Evolutionary conservation across 2,888 invertebrate genomes (phyloP).

Genomic region (Andrena minutula): DNA sequence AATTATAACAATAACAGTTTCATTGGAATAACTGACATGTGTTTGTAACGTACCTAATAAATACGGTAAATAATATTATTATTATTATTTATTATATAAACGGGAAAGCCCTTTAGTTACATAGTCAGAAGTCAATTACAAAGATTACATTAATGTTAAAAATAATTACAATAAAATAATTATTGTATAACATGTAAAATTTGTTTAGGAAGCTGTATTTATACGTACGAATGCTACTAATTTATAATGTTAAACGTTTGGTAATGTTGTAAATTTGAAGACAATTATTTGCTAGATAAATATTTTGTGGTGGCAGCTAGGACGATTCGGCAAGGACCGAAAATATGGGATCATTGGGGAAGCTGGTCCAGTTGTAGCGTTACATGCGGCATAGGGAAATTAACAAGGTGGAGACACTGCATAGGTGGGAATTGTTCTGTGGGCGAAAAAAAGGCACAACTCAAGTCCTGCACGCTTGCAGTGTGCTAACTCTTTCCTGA

Average conservation of each 20-base stretch:
- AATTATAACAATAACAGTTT: not conserved
- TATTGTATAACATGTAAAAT: not conserved
- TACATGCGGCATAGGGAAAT: conserved; percentile 85
- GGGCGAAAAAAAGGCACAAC: conserved; percentile 86
- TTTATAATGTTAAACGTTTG: not conserved
- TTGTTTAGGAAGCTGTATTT: conserved; percentile 3
- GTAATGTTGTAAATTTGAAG: not conserved
- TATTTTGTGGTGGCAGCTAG: conserved; percentile 38
- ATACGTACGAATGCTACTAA: not conserved
- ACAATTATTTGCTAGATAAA: not conserved
- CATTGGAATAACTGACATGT: not conserved
- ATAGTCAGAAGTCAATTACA: too few species aligned
- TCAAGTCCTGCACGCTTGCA: conserved; percentile 85
- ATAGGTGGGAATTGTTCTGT: conserved; percentile 84
- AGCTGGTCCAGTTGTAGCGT: conserved; percentile 86
- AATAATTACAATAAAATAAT: too few species aligned
- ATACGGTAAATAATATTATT: not conserved
- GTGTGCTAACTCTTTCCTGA: conserved; percentile 78
- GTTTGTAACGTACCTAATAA: not conserved
- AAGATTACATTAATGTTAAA: too few species aligned
- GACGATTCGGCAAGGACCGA: conserved; percentile 71
- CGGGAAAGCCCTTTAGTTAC: too few species aligned
- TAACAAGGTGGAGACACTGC: conserved; percentile 86
- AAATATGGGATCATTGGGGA: conserved; percentile 86
- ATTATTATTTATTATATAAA: too few species aligned